Base-by-base conservation (phyloP, 2,113 vertebrate genomes). In the Megaceryle torquata region DNA sequence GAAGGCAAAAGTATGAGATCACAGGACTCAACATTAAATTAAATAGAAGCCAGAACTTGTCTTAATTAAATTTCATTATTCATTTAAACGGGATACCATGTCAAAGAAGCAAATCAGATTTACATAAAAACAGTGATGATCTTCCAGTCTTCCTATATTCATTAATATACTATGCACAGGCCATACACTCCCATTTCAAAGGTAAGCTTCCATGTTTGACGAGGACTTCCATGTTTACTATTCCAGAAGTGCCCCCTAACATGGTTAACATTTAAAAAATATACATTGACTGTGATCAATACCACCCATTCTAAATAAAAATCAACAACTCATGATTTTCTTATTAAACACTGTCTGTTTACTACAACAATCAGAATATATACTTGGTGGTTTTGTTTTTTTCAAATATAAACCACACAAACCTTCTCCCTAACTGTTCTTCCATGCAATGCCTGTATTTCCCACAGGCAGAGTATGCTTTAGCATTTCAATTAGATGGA, bases 401-500 rank as follows among this genome's bases (percentile, higher is more conserved):
- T 78, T n/a, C 2, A 65, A 51, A 29, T 17, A 53, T 26, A 61
- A 84, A 68, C 18, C 19, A 24, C 22, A 78, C 8, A 89, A 67
- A 75, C 43, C 53, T 75, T 71, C 57, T 89, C 41, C 48, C 13
- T 85, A 84, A 61, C 56, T 35, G 11, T 48, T 70, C 60, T 60
- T 78, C 54, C 81, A 78, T 68, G 60, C n/a, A 67, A 78, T 87
- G 72, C 31, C 74, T 68, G 43, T 33, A 75, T 91, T 91, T 89
- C 89, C 89, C 84, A 89, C 35, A 75, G 77, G 89, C 87, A 87
- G 50, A 78, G 16, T 54, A 51, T 39, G 51, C 65, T 86, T 91
- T 41, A 91, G 81, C 60, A 67, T 91, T 95, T 96, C 84, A 37
- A 87, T 95, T 94, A 91, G 84, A 91, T 17, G 77, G 93, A 96